Conservation (phyloP, 1,140 invertebrate genomes). For the Choristoneura fumiferana region DNA sequence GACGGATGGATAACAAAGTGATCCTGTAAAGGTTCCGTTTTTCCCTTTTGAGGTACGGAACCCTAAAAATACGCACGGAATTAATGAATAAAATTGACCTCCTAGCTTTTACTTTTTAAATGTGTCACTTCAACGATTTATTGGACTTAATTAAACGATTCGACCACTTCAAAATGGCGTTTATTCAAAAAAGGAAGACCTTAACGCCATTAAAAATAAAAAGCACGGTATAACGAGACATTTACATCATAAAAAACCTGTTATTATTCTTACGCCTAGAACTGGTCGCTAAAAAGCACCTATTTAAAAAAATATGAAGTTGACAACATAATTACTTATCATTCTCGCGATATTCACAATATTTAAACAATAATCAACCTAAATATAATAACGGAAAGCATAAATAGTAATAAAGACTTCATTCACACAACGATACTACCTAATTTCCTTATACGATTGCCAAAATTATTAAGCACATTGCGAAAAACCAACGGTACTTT, state of each 20-base stretch:
- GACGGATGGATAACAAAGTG: too few species aligned
- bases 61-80: too few species aligned
- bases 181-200: not conserved
- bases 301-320: slow-evolving; percentile 19
- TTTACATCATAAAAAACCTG: slow-evolving; percentile 14
- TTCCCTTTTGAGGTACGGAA: too few species aligned
- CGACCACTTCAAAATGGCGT: too few species aligned
- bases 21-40: too few species aligned
- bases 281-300: not conserved
- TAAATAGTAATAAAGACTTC: not conserved
- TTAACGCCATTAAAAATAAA: slow-evolving; percentile 15
- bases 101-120: too few species aligned
- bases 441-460: slow-evolving; percentile 21
- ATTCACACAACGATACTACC: slow-evolving; percentile 23
- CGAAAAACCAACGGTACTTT: not conserved
- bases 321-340: slow-evolving; percentile 25
- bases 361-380: slow-evolving; percentile 3
- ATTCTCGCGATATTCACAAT: slow-evolving; percentile 19
- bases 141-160: too few species aligned
- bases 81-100: too few species aligned
- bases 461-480: not conserved
- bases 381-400: not conserved
- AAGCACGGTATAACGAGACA: slow-evolving; percentile 15
- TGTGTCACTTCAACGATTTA: too few species aligned
- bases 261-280: slow-evolving; percentile 9